These are phyloP conservation scores for Lepus oiostolus DNA, from an alignment of 2,797 vertebrate species.

Conservation along the genomic window DNA sequence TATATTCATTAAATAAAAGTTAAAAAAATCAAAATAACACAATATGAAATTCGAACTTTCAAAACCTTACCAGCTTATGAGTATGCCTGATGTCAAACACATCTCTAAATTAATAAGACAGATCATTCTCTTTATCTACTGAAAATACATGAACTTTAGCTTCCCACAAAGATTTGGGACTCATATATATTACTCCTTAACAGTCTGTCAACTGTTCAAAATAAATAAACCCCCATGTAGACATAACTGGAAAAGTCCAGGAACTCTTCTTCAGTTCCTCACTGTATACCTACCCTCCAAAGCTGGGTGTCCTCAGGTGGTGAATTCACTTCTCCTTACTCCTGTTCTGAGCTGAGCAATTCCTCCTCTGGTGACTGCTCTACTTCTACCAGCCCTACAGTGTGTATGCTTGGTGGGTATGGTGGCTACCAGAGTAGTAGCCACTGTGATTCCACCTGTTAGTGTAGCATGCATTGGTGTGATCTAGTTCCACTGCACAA, in stretches of 20 bases:
- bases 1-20: too few species aligned
- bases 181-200: neutral
- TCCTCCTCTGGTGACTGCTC: neutral
- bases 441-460: neutral
- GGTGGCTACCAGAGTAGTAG: neutral
- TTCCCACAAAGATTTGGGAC: neutral
- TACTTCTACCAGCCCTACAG: neutral
- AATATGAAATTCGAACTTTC: conserved; percentile 18
- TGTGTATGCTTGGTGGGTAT: too few species aligned
- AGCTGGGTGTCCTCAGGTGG: neutral
- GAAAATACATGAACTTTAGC: neutral
- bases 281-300: neutral
- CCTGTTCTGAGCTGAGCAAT: neutral
- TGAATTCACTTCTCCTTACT: neutral
- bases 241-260: neutral
- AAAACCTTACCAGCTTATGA: neutral
- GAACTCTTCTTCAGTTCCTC: neutral
- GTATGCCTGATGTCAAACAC: neutral
- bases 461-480: too few species aligned
- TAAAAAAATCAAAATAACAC: neutral
- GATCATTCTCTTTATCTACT: neutral
- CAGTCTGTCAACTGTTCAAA: neutral
- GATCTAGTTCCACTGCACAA: too few species aligned
- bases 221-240: neutral
- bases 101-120: conserved; percentile 12